Evolutionary conservation across 2,888 invertebrate genomes (phyloP).

Genomic region (Chromoteleia sp.): DNA sequence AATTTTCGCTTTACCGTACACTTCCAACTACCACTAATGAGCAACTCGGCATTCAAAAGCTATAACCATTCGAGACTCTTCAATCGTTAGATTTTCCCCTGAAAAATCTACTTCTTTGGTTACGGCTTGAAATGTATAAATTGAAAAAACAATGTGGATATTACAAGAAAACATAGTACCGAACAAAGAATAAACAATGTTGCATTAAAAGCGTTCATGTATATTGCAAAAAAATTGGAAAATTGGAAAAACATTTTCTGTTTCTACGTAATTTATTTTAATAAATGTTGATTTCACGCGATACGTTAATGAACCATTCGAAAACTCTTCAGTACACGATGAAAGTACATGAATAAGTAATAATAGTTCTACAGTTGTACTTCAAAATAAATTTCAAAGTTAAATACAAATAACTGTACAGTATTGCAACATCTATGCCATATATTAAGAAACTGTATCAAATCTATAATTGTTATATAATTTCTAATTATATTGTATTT

Average conservation of each 20-base stretch:
- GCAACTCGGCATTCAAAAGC: slow-evolving; percentile 63
- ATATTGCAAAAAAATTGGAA: too few relatives aligned
- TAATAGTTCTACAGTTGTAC: slow-evolving; percentile 15
- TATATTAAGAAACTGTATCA: slow-evolving; percentile 10
- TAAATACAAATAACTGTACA: slow-evolving; percentile 29
- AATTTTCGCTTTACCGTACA: slow-evolving; percentile 6
- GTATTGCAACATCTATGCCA: background rate
- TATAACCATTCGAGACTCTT: slow-evolving; percentile 45
- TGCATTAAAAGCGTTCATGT: background rate
- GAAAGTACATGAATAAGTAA: slow-evolving; percentile 21
- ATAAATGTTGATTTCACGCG: slow-evolving; percentile 2
- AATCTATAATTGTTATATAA: background rate
- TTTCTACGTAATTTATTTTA: background rate
- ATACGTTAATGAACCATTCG: slow-evolving; percentile 13
- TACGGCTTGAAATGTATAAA: slow-evolving; percentile 30
- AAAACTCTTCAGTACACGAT: slow-evolving; percentile 12
- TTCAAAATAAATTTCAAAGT: slow-evolving; percentile 28
- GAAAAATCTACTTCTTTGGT: slow-evolving; percentile 25
- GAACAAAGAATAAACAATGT: slow-evolving; percentile 2
- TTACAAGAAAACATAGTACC: background rate
- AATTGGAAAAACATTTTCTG: background rate
- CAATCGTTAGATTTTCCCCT: slow-evolving; percentile 20
- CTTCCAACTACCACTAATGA: slow-evolving; percentile 54
- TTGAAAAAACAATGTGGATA: slow-evolving; percentile 29
- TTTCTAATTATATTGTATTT: too few relatives aligned